A percentile compares a stretch with the other conserved stretches of the same genome.
These are phyloP conservation scores for Megaceryle alcyon DNA, from an alignment of 2,797 vertebrate genomes.

Conservation along the genomic window DNA sequence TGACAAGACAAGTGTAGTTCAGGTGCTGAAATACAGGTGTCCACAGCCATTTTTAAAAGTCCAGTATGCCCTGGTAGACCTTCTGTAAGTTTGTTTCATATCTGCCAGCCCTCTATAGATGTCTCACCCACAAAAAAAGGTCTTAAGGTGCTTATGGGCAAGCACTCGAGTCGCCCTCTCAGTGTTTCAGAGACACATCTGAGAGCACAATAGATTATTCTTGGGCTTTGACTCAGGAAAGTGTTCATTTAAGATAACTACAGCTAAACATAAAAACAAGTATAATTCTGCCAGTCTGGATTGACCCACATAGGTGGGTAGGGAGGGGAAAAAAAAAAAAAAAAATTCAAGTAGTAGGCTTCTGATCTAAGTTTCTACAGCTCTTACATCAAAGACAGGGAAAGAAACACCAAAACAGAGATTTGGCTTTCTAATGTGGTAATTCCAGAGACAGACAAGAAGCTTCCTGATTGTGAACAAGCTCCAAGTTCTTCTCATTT, in stretches of 20 bases:
- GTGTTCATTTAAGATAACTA: neutral
- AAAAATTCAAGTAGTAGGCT: neutral
- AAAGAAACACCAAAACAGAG: neutral
- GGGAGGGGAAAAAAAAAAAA: neutral
- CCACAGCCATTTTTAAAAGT: neutral
- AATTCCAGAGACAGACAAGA: neutral
- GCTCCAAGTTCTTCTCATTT: neutral
- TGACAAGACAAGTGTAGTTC: accelerated
- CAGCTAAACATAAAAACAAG: neutral
- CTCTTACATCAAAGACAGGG: neutral
- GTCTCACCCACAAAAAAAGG: neutral
- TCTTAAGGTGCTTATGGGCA: neutral
- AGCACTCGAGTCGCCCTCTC: neutral
- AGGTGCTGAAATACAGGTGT: neutral
- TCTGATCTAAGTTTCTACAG: neutral
- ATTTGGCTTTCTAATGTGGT: neutral
- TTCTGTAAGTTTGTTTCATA: neutral
- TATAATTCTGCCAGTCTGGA: neutral
- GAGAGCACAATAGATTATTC: neutral
- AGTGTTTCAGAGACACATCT: neutral
- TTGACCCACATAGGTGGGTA: neutral
- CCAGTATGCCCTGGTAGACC: neutral
- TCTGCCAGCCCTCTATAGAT: neutral
- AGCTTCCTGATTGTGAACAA: neutral
- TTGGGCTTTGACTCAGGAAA: neutral